phyloP scores from a whole-genome alignment of 1,140 invertebrate genomes.

The Lepidurus couesii region DNA sequence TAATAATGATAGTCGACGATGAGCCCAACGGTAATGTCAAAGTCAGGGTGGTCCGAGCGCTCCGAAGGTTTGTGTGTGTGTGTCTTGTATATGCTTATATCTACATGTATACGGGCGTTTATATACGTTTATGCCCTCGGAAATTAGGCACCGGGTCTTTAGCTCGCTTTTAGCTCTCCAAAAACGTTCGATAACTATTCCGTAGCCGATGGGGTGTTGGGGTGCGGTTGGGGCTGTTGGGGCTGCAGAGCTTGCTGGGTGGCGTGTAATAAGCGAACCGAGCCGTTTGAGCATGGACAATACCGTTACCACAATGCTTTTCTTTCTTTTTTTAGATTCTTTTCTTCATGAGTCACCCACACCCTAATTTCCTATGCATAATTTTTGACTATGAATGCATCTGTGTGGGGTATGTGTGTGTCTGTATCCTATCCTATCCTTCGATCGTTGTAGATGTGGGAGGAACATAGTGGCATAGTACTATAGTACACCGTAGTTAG shows the following conservation, averaged over 20 bases:
- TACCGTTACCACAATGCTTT: neutral
- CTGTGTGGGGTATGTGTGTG: neutral
- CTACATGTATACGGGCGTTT: too few relatives aligned
- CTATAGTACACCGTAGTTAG: too few relatives aligned
- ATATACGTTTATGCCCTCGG: neutral
- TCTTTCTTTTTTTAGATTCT: neutral
- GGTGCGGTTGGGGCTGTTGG: neutral
- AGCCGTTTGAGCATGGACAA: neutral
- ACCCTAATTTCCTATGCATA: constrained; percentile 22
- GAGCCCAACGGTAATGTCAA: constrained; percentile 11
- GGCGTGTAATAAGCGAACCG: neutral
- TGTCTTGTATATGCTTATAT: too few relatives aligned
- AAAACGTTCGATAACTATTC: constrained; percentile 6
- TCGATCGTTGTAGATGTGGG: neutral
- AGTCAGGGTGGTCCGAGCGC: neutral
- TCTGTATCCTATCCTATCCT: neutral
- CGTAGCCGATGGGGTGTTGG: too few relatives aligned
- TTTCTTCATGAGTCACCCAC: constrained; percentile 11
- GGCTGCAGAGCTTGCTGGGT: constrained; percentile 8
- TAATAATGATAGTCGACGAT: constrained; percentile 5
- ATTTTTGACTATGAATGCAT: constrained; percentile 4
- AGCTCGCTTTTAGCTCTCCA: neutral
- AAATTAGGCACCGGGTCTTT: neutral
- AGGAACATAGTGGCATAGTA: too few relatives aligned
- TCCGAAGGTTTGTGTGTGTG: too few relatives aligned